Conservation (phyloP, 30 jellyfish, hydroid and myxozoan species). For the Cassiopea xamachana region DNA sequence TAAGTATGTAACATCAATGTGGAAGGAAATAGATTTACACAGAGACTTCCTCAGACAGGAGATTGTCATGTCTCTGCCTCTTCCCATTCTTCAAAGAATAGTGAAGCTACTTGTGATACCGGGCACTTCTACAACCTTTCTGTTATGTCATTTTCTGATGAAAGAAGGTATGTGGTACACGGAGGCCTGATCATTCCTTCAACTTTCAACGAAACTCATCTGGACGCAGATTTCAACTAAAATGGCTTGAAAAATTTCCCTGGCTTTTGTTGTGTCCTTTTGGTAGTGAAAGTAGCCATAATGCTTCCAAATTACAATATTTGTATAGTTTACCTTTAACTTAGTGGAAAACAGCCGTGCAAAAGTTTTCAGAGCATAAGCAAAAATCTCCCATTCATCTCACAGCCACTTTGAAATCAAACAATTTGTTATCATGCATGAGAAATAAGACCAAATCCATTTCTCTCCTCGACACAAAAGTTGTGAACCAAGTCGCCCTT, state of each 20-base stretch:
- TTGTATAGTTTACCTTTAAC: constrained; percentile 12
- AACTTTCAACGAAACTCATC: neutral
- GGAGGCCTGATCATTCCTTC: neutral
- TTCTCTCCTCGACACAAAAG: neutral
- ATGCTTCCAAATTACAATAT: constrained; percentile 12
- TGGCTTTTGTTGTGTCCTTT: constrained; percentile 64
- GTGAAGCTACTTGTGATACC: neutral
- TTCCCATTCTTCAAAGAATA: neutral
- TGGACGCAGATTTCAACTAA: constrained; percentile 33
- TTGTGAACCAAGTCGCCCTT: neutral
- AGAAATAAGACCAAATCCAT: neutral
- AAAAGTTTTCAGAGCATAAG: neutral
- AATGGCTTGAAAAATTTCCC: constrained; percentile 38
- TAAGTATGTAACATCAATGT: too few relatives aligned
- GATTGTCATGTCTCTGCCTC: neutral
- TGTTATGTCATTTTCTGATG: neutral
- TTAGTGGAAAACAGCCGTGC: constrained; percentile 16
- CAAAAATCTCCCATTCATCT: neutral
- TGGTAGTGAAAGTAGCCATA: constrained; percentile 21
- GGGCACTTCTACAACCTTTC: neutral
- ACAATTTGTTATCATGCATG: neutral
- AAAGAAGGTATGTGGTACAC: neutral
- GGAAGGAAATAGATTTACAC: too few relatives aligned
- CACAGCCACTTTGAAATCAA: neutral
- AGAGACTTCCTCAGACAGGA: too few relatives aligned